Conservation (phyloP, 1,140 invertebrate species). For the Bilobella aurantiaca region DNA sequence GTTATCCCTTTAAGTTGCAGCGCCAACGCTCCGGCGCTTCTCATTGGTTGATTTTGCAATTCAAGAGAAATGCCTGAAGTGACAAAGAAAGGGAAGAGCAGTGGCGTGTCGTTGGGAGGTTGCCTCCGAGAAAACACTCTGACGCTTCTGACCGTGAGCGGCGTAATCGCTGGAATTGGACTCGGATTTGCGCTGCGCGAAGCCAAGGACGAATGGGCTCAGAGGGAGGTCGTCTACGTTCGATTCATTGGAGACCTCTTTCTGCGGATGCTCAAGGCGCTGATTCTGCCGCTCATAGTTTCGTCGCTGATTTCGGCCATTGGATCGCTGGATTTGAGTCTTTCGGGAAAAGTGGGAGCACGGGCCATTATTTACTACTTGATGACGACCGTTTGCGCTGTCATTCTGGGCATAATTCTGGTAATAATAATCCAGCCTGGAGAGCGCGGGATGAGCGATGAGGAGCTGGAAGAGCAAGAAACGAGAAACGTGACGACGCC, state of each 20-base stretch:
- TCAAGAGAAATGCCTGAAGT: not conserved
- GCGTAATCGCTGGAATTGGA: conserved; percentile 47
- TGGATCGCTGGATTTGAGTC: conserved; percentile 47
- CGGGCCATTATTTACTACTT: conserved; percentile 67
- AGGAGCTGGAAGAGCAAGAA: conserved; percentile 36
- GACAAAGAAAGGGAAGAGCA: not conserved
- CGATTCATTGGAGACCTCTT: conserved; percentile 52
- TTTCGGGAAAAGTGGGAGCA: conserved; percentile 54
- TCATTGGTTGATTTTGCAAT: too few species aligned
- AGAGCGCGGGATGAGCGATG: conserved; percentile 31
- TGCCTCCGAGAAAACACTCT: conserved; percentile 45
- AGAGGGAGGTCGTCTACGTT: conserved; percentile 46
- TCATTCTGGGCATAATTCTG: conserved; percentile 43
- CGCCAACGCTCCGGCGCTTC: too few species aligned
- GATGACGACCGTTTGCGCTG: conserved; percentile 60
- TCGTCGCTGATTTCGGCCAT: conserved; percentile 51
- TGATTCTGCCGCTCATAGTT: conserved; percentile 54
- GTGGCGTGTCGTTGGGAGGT: conserved; percentile 32
- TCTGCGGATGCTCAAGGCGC: conserved; percentile 51
- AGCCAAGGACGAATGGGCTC: conserved; percentile 39
- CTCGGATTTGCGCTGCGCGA: conserved; percentile 46
- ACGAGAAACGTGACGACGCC: conserved; percentile 43
- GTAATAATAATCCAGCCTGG: conserved; percentile 62
- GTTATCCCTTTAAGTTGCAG: too few species aligned
- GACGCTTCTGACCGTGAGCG: conserved; percentile 49